Evolutionary conservation across 2,113 vertebrate genomes (phyloP).

Genomic region (Coreoperca whiteheadi): DNA sequence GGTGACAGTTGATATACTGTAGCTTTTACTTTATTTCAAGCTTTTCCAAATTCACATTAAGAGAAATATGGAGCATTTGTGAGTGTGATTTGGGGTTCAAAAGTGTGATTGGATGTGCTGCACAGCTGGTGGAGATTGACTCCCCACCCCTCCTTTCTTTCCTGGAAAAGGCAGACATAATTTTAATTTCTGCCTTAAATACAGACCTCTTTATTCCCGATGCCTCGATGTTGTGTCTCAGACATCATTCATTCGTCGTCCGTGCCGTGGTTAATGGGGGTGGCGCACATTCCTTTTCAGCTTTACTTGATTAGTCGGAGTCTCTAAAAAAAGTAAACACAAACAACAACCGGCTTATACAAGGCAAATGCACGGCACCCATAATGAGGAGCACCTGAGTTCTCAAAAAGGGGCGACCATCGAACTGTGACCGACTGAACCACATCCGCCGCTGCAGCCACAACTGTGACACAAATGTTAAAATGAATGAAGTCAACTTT

Average conservation of each 20-base stretch:
- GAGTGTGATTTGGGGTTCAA: background rate
- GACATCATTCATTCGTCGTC: background rate
- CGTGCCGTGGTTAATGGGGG: background rate
- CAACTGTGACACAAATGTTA: background rate
- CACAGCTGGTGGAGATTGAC: background rate
- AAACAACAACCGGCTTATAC: background rate
- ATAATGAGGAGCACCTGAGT: background rate
- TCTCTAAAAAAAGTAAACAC: background rate
- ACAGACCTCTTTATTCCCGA: background rate
- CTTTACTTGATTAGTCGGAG: no score
- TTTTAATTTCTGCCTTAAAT: background rate
- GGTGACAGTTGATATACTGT: conserved; percentile 7
- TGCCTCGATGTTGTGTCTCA: background rate
- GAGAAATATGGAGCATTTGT: background rate
- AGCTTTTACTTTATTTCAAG: conserved; percentile 6
- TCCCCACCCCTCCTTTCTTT: background rate
- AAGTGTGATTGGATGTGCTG: conserved; percentile 6
- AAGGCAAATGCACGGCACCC: background rate
- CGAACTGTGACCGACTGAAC: background rate
- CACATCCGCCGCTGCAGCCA: background rate
- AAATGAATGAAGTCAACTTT: no score
- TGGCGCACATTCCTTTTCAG: background rate
- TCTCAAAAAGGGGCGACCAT: background rate
- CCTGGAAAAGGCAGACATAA: background rate
- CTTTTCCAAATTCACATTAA: conserved; percentile 9